phyloP scores from a whole-genome alignment of 2,113 vertebrate genomes.

The Perca fluviatilis region DNA sequence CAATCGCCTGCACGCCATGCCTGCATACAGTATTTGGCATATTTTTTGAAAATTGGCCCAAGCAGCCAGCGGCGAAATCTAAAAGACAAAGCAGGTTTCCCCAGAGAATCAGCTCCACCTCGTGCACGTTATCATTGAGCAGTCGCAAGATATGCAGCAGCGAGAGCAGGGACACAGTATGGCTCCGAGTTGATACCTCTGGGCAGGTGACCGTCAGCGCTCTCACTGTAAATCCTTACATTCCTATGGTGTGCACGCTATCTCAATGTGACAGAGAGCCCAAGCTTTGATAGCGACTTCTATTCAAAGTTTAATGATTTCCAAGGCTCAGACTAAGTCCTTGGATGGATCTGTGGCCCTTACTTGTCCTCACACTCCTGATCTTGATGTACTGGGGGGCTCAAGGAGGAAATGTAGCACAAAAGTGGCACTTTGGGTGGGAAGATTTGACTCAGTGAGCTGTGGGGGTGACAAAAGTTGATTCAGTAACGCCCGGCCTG shows the following conservation, averaged over 20 bases:
- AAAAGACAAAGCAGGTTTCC: constrained; percentile 5
- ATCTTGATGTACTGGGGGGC: constrained; percentile 35
- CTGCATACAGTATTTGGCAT: neutral
- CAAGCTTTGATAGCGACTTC: constrained; percentile 25
- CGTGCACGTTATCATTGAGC: constrained; percentile 25
- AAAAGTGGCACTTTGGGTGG: constrained; percentile 20
- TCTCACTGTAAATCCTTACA: constrained; percentile 52
- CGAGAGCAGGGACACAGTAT: neutral
- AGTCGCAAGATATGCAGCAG: constrained; percentile 1
- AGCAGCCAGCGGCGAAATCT: constrained; percentile 13
- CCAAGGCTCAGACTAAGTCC: constrained; percentile 43
- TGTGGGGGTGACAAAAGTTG: constrained; percentile 22
- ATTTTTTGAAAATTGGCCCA: constrained; percentile 3
- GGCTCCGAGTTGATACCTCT: constrained; percentile 18
- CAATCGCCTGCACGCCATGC: neutral
- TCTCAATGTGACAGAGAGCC: constrained; percentile 42
- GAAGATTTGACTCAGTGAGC: constrained; percentile 28
- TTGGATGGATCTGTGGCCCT: neutral
- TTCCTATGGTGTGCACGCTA: constrained; percentile 27
- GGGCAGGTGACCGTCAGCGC: constrained; percentile 49
- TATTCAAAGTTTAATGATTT: constrained; percentile 67
- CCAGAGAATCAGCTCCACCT: constrained; percentile 13
- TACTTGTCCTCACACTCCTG: constrained; percentile 35
- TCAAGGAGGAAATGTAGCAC: constrained; percentile 44
- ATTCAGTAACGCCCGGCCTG: constrained; percentile 25